A percentile compares a stretch with the other conserved stretches of the same genome.
Evolutionary conservation across 1,140 invertebrate genomes (phyloP).

Genomic region (Pollicipes pollicipes): DNA sequence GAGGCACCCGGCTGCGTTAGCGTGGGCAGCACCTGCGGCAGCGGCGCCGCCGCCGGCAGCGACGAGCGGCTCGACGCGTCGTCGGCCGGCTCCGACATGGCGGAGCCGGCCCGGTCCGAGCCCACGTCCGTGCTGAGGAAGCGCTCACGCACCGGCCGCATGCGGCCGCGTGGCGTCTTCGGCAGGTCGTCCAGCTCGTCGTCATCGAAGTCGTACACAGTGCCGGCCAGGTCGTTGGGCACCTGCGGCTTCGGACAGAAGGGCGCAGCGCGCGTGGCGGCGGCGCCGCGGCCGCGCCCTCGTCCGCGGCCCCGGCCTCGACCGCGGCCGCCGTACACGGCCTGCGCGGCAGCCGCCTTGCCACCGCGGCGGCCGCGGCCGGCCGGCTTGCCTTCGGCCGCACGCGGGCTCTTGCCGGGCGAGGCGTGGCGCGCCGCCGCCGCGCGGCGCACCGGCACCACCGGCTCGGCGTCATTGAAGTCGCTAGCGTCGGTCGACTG

Average conservation of each 20-base stretch:
- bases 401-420: too few relatives aligned
- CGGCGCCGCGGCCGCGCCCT: neutral
- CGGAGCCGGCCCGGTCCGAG: neutral
- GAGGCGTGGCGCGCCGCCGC: too few relatives aligned
- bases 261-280: neutral
- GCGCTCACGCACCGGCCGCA: neutral
- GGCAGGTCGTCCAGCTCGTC: neutral
- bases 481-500: neutral
- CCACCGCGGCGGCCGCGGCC: too few relatives aligned
- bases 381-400: too few relatives aligned
- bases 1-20: neutral
- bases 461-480: neutral
- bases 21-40: neutral
- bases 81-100: neutral
- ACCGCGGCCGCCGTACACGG: neutral
- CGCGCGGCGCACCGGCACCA: neutral
- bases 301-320: neutral
- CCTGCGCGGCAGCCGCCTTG: too few relatives aligned
- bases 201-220: conserved; percentile 2
- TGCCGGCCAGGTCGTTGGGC: neutral
- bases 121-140: neutral
- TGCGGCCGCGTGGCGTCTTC: neutral
- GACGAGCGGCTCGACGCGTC: neutral
- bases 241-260: neutral
- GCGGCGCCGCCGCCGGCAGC: neutral